Evolutionary conservation across 1,140 invertebrate species (phyloP), one percentile per base, ranked within the genome.

Genomic region (silkworm (Bombyx mori)): DNA sequence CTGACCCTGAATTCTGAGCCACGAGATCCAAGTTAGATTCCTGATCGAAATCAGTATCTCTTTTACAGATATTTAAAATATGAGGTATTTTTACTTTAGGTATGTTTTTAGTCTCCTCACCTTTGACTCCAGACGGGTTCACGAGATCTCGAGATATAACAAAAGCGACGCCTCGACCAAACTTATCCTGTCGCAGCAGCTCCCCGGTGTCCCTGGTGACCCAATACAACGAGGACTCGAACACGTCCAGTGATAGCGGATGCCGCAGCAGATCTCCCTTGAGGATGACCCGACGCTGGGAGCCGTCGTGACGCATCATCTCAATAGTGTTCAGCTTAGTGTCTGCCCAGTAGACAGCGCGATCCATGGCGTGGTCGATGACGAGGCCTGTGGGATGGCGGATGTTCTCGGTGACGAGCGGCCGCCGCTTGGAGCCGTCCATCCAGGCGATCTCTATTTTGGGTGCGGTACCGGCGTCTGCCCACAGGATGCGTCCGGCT

Each of bases 301-400:
- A 90, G 1, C 98, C 97, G 82, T 99, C 96, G 50, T 91, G 91
- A 56, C 92, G 91, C 87, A 98, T 95, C 10, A 92, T 92, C 76
- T 99, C 97, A 59, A 99, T 99, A 0, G 92, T 93, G 66, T 98
- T 97, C 5, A 97, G 83, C 78, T 99, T 99, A 0, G 93, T 94
- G 80, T 99, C 98, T 1, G 94, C 95, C 97, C 98, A 99, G 79
- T 97, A 99, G 2, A 99, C 88, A 0, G 94, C 90, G 71, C 97
- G 95, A 58, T 95, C 93, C 91, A 96, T 96, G 1, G 94, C 91
- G 69, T 94, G 95, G 78, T 99, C 98, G 35, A 99, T 93, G 1
- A 96, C 91, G 0, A 99, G 73, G 0, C 96, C 96, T 1, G 95
- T 92, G 0, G 98, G 98, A 72, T 94, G 93, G 7, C 94, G 91